Conservation (phyloP, 2,888 invertebrate species). For the Nebria brevicollis region DNA sequence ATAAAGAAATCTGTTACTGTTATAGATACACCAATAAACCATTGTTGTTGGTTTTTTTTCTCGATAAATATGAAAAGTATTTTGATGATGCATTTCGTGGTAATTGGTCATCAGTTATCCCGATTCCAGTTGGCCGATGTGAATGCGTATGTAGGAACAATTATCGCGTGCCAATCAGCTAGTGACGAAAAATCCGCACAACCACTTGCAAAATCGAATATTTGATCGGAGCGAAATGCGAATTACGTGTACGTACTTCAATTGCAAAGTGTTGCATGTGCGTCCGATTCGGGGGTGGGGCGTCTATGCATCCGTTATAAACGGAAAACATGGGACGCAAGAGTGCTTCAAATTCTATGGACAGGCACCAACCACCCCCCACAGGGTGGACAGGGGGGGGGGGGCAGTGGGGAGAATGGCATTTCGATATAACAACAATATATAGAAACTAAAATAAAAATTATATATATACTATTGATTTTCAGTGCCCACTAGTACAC, state of each 20-base stretch:
- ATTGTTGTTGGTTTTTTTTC: too few species aligned
- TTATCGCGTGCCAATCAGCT: background rate
- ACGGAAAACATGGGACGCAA: background rate
- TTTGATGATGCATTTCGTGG: background rate
- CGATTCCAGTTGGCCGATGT: background rate
- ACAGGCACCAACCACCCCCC: background rate
- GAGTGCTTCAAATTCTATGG: background rate
- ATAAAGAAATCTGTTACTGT: too few species aligned
- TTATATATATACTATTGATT: background rate
- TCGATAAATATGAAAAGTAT: background rate
- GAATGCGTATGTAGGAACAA: background rate
- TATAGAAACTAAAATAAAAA: background rate
- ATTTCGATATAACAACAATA: background rate
- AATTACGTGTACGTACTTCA: background rate
- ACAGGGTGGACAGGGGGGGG: too few species aligned
- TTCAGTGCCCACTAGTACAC: background rate
- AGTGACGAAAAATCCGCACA: background rate
- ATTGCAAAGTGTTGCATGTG: background rate
- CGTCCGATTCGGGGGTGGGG: background rate
- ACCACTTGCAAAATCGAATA: background rate
- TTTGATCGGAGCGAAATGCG: background rate
- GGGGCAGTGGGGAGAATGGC: too few species aligned
- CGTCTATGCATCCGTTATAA: background rate
- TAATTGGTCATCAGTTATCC: background rate
- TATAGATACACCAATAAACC: too few species aligned